Evolutionary conservation across 2,113 vertebrate genomes (phyloP).

Genomic region (Megaceryle maxima): DNA sequence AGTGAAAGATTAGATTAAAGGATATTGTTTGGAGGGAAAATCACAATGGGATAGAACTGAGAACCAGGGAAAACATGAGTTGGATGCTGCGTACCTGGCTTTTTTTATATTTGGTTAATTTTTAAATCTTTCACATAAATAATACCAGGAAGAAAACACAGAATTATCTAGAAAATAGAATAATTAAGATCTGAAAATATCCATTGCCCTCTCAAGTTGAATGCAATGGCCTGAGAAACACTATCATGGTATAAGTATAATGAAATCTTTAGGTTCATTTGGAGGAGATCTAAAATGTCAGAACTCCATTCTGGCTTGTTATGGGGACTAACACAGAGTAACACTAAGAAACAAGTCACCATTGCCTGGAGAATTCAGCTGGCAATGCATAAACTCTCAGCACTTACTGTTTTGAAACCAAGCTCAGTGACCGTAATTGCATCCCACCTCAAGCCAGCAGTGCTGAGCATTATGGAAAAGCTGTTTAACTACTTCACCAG

Average conservation of each 20-base stretch:
- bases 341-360: neutral
- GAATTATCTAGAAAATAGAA: slow-evolving; percentile 54
- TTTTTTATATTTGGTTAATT: neutral
- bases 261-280: slow-evolving; percentile 73
- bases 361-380: neutral
- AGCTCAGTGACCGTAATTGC: neutral
- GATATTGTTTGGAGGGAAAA: neutral
- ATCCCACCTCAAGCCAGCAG: neutral
- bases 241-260: slow-evolving; percentile 55
- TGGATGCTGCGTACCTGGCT: neutral
- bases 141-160: neutral
- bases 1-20: neutral
- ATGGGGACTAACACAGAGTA: neutral
- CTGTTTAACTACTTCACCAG: neutral
- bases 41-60: neutral
- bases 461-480: neutral
- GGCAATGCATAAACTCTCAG: neutral
- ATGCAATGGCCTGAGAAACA: slow-evolving; percentile 69
- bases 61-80: neutral
- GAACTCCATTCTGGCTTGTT: slow-evolving; percentile 58
- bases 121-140: neutral
- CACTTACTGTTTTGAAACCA: neutral
- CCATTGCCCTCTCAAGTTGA: slow-evolving; percentile 62
- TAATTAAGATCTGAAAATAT: slow-evolving; percentile 58
- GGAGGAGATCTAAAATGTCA: slow-evolving; percentile 69